A percentile compares a stretch with the other conserved stretches of the same genome.
phyloP scores from a whole-genome alignment of 37 sponge, comb jelly and placozoan genomes.

The Agelas oroides region DNA sequence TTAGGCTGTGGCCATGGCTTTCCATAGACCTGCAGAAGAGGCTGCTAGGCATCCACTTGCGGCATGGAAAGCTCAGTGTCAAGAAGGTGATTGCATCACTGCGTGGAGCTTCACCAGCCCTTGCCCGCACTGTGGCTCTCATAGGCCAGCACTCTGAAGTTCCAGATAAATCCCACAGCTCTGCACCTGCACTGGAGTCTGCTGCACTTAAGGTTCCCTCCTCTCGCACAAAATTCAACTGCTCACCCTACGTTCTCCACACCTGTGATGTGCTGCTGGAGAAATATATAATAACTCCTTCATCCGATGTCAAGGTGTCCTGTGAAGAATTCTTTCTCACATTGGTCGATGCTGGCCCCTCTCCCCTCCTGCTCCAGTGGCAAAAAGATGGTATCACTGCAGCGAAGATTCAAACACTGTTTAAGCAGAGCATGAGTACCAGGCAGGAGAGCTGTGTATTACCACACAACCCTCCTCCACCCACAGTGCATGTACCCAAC shows the following conservation, averaged over 20 bases:
- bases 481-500: too few species aligned
- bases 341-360: slow-evolving; percentile 9
- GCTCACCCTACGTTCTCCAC: too few species aligned
- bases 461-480: too few species aligned
- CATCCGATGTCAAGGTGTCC: neutral
- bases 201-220: neutral
- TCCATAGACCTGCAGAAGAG: too few species aligned
- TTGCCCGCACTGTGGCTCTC: neutral
- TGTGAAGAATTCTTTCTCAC: slow-evolving; percentile 24
- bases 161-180: slow-evolving; percentile 11
- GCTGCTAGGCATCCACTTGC: neutral
- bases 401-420: neutral
- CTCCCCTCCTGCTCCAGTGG: slow-evolving; percentile 13
- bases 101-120: neutral
- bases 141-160: neutral
- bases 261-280: too few species aligned
- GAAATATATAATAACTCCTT: too few species aligned
- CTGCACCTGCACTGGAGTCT: slow-evolving; percentile 8
- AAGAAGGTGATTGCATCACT: slow-evolving; percentile 3
- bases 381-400: slow-evolving; percentile 7
- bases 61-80: slow-evolving; percentile 6
- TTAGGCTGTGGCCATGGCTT: too few species aligned
- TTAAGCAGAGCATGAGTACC: neutral
- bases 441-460: too few species aligned
- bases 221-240: too few species aligned